A percentile compares a stretch with the other conserved stretches of the same genome.
Evolutionary conservation across 2,797 vertebrate genomes (phyloP).

Genomic region (Neomorphus geoffroyi): DNA sequence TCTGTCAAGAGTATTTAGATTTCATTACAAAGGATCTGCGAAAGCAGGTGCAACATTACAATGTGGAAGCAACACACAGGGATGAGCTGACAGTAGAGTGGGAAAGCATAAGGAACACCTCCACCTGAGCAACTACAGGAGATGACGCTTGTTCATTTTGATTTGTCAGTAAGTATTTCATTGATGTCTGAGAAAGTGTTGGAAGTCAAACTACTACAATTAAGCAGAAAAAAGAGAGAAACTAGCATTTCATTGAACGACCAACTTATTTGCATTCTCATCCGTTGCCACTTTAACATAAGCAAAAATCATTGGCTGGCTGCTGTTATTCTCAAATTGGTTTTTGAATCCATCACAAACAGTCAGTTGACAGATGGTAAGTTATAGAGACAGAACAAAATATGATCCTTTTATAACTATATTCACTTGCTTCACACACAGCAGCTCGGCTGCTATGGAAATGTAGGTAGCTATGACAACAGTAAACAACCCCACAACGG

Average conservation of each 20-base stretch:
- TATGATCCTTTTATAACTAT: constrained; percentile 84
- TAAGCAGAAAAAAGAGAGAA: not conserved
- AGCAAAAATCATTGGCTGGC: constrained; percentile 39
- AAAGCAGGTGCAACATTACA: not conserved
- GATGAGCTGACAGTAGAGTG: not conserved
- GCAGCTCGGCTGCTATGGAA: constrained; percentile 82
- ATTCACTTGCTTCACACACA: constrained; percentile 79
- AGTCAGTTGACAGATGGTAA: constrained; percentile 83
- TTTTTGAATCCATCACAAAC: constrained; percentile 71
- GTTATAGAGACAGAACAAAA: constrained; percentile 78
- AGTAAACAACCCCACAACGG: constrained; percentile 81
- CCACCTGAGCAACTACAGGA: not conserved
- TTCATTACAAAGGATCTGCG: not conserved
- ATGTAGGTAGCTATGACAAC: constrained; percentile 81
- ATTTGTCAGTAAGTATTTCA: not conserved
- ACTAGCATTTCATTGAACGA: not conserved
- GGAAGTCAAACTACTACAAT: not conserved
- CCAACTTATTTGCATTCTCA: constrained; percentile 7
- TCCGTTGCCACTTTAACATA: constrained; percentile 43
- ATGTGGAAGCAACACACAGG: not conserved
- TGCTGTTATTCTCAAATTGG: constrained; percentile 65
- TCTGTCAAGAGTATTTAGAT: not conserved
- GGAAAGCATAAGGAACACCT: constrained; percentile 7
- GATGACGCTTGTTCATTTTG: not conserved
- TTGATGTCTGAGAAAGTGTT: not conserved